Evolutionary conservation across 1,140 invertebrate genomes (phyloP), one percentile per base, ranked within the genome.

Genomic region (Drosophila sucinea): DNA sequence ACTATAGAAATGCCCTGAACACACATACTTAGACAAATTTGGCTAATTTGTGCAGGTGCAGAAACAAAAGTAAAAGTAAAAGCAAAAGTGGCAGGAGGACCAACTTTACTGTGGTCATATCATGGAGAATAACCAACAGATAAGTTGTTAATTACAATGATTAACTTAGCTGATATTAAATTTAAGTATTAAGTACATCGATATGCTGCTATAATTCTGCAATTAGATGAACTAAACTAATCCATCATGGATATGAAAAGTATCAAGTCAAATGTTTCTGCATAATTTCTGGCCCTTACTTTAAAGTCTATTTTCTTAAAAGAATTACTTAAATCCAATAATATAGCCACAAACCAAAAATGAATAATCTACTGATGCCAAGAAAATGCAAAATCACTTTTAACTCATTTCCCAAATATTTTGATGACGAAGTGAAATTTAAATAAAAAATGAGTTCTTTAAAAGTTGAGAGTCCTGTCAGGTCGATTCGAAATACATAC

Each of bases 31-130:
- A 64, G 73, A 77, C 77, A 77, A 77, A 77, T 77, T 77, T 77
- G 66, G 76, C 73, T 77, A 77, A 77, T 76, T 77, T 67, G 66
- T 77, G 66, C 73, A 77, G 73, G 73, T 77, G 73, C 69, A 76
- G 73, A 77, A 77, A 69, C 60, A 77, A 77, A 77, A 77, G 73
- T 77, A 77, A 77, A 77, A 77, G 73, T 73, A 77, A 77, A 77
- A 77, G 73, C 44, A 51, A 51, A 51, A 75, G 73, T 72, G 23
- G 57, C n/a, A 35, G 33, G 11, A 38, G 23, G 17, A 67, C 44
- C 44, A 51, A 51, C 44, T 51, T 51, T 60, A 75, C 73, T 75
- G 67, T 47, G 72, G 64, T 75, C 60, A 47, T 65, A 68, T 75
- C 64, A 58, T 58, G 60, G 35, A 17, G 27, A 23, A 57, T 27